Percentiles rank a stretch among this genome's conserved stretches.
phyloP scores from a whole-genome alignment of 2,797 vertebrate genomes.

The Buphagus erythrorhynchus region DNA sequence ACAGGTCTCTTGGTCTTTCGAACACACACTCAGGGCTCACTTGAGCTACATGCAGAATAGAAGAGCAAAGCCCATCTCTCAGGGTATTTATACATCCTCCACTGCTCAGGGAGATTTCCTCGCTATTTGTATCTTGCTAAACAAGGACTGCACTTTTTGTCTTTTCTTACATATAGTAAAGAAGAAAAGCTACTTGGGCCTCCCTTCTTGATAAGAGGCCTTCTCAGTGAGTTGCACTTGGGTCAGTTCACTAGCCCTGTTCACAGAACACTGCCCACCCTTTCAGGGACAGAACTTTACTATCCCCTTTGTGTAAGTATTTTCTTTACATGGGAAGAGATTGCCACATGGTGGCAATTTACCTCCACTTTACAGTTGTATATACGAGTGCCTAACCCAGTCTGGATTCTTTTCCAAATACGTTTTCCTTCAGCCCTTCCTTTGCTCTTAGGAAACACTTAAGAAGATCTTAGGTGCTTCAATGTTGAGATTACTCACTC shows the following conservation, averaged over 20 bases:
- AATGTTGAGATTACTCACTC: not conserved
- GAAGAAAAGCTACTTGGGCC: not conserved
- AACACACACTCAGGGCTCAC: not conserved
- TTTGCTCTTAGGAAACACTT: not conserved
- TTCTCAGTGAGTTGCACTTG: not conserved
- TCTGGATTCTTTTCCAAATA: not conserved
- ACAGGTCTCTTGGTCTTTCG: not conserved
- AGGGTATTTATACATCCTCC: not conserved
- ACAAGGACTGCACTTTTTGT: not conserved
- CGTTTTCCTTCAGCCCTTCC: not conserved
- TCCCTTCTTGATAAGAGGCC: not conserved
- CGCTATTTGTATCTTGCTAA: not conserved
- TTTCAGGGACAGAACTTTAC: not conserved
- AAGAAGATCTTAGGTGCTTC: not conserved
- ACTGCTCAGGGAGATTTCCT: not conserved
- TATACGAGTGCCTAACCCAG: not conserved
- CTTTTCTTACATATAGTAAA: not conserved
- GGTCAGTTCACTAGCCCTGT: not conserved
- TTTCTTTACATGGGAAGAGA: not conserved
- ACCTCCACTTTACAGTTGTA: not conserved
- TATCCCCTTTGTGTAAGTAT: not conserved
- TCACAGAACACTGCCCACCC: not conserved
- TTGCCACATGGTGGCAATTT: conserved; percentile 58
- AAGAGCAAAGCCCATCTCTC: not conserved
- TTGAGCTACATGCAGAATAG: not conserved